Evolutionary conservation across 2,797 vertebrate species (phyloP).

Genomic region (Rhinoraja longicauda): DNA sequence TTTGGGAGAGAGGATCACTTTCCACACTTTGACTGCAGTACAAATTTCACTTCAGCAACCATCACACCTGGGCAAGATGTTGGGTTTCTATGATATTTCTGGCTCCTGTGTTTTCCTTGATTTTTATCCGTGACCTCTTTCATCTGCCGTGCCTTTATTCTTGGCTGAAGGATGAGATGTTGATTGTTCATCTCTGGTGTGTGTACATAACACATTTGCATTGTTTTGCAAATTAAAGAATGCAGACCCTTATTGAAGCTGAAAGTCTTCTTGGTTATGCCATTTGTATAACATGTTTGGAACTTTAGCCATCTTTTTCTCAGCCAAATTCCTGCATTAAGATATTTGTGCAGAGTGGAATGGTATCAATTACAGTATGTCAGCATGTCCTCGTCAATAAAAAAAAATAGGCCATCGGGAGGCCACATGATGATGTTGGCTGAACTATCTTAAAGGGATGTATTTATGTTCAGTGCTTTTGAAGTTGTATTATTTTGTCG

Average conservation of each 20-base stretch:
- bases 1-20: not conserved
- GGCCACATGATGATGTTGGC: not conserved
- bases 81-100: not conserved
- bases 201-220: not conserved
- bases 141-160: not conserved
- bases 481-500: not conserved
- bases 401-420: not conserved
- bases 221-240: not conserved
- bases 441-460: not conserved
- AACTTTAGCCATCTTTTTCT: not conserved
- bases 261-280: not conserved
- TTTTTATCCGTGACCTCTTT: too few relatives aligned
- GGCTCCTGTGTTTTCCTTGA: not conserved
- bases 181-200: not conserved
- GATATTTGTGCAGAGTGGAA: not conserved
- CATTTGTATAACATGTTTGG: not conserved
- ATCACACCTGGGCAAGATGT: not conserved
- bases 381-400: not conserved
- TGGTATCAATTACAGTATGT: too few relatives aligned
- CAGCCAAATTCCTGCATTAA: not conserved
- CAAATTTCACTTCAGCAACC: not conserved
- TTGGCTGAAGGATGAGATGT: not conserved
- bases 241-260: not conserved
- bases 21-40: not conserved
- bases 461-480: not conserved